Conservation (phyloP, 1,140 invertebrate species). For the Spodoptera litura region DNA sequence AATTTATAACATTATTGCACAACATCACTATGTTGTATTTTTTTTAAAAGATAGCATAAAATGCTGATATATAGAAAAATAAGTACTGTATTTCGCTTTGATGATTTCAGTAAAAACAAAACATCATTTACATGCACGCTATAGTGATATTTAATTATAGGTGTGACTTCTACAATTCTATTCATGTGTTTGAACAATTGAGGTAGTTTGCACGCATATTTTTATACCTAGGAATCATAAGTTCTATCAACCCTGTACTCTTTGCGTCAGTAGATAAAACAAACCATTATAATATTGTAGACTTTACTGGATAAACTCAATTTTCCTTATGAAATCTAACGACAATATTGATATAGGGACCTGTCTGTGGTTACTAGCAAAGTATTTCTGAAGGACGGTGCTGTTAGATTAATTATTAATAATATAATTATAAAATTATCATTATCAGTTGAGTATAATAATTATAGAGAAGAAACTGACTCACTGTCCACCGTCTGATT, state of each 20-base stretch:
- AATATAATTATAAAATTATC: neutral
- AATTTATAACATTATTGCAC: neutral
- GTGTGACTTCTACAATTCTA: slow-evolving; percentile 2
- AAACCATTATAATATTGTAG: slow-evolving; percentile 17
- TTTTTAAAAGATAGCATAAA: no score
- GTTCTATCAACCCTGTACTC: slow-evolving; percentile 1
- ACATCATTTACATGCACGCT: neutral
- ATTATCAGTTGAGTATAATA: slow-evolving; percentile 25
- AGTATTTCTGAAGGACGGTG: neutral
- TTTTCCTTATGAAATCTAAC: slow-evolving; percentile 28
- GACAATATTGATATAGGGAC: neutral
- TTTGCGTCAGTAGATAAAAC: slow-evolving; percentile 21
- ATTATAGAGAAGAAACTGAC: slow-evolving; percentile 13
- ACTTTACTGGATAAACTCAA: slow-evolving; percentile 16
- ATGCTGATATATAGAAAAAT: neutral
- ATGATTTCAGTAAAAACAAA: no score
- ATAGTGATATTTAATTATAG: slow-evolving; percentile 3
- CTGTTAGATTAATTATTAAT: slow-evolving; percentile 6
- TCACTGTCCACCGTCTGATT: slow-evolving; percentile 26
- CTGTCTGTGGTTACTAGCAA: neutral
- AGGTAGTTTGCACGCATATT: slow-evolving; percentile 23
- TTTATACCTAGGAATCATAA: slow-evolving; percentile 10
- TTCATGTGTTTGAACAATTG: neutral
- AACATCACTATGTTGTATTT: no score
- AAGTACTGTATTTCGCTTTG: neutral